Base-by-base conservation (phyloP, 2,888 invertebrate species). In the Parnassius smintheus region DNA sequence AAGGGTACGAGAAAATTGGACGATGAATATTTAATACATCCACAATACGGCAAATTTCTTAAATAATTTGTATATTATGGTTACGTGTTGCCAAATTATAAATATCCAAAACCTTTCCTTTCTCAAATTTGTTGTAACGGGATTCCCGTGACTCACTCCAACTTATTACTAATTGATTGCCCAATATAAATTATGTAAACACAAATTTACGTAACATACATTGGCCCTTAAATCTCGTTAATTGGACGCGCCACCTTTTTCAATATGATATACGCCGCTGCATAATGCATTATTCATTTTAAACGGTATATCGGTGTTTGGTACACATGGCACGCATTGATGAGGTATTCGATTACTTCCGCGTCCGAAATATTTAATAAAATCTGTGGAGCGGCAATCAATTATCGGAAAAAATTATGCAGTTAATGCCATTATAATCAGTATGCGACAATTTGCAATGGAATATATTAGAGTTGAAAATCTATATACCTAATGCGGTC, bases 131-230 rank as follows among this genome's bases (percentile, higher is more conserved):
- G 49, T 49, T 35, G 56, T 61, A 65, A 65, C 65, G 65, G 65
- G 50, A 65, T 54, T 22, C 13, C 60, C 35, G 46, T 46, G 50
- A 45, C 46, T 45, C 49, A 54, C 48, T 25, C 45, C 56, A 45
- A 35, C 25, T 51, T 9, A 12, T 52, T 56, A 57, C 62, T 56
- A 57, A 63, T 58, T 55, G 62, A 63, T 45, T 22, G 62, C 9
- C 54, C 54, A 51, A 55, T 59, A 59, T 63, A 51, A 59, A 63
- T 62, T 62, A 62, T 59, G 51, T 45, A 41, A 63, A 63, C 51
- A 59, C 51, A 56, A 59, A 59, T 62, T 58, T 53, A 51, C 41
- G 55, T 51, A 63, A 63, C 59, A 49, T 52, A 42, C 62, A 50
- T 44, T 50, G 53, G 42, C 13, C 50, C 59, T 55, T 63, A 63